A percentile compares a stretch with the other conserved stretches of the same genome.
Evolutionary conservation across 2,113 vertebrate species (phyloP).

Genomic region (Paradoxurus hermaphroditus): DNA sequence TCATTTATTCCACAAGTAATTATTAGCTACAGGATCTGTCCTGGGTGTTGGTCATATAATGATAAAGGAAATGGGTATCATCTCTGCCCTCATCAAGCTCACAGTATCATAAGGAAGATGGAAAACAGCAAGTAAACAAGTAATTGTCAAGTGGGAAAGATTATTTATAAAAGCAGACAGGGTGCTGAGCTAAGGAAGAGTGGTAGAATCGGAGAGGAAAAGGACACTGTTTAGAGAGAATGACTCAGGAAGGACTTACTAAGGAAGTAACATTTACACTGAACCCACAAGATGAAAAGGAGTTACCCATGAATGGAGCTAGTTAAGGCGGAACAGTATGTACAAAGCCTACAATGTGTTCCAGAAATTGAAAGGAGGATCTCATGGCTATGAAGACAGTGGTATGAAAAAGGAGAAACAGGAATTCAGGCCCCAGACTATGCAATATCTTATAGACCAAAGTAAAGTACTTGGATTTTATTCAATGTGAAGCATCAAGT

Average conservation of each 20-base stretch:
- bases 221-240: neutral
- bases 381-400: neutral
- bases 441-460: neutral
- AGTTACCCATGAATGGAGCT: neutral
- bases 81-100: neutral
- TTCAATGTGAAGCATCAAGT: neutral
- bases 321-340: neutral
- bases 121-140: neutral
- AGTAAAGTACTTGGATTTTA: slow-evolving; percentile 15
- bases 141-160: neutral
- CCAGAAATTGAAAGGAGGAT: slow-evolving; percentile 12
- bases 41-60: neutral
- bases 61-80: neutral
- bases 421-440: neutral
- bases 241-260: neutral
- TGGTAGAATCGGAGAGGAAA: neutral
- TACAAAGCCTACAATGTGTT: neutral
- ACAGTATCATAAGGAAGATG: neutral
- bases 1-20: neutral
- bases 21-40: neutral
- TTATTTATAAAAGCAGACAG: neutral
- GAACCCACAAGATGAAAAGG: slow-evolving; percentile 5
- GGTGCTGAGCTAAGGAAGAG: neutral
- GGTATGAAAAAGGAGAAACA: neutral
- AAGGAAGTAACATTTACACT: neutral